phyloP scores from a whole-genome alignment of 2,888 invertebrate genomes.

The Smittia aterrima region DNA sequence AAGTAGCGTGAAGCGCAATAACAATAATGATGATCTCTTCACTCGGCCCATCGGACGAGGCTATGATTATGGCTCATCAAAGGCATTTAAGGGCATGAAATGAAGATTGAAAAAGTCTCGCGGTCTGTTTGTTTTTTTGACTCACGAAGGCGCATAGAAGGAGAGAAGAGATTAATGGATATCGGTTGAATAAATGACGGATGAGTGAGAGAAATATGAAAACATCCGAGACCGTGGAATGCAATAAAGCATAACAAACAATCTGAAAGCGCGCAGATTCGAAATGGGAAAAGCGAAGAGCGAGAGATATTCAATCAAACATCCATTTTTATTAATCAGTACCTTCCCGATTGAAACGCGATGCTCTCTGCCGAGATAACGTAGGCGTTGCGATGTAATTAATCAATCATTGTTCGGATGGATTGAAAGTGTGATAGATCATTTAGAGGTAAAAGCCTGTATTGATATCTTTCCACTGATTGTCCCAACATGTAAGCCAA shows the following conservation, averaged over 20 bases:
- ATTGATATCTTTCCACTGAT: not conserved
- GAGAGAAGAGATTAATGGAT: conserved; percentile 16
- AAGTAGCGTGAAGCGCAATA: conserved; percentile 21
- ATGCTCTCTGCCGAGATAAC: too few relatives aligned
- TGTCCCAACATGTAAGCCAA: too few relatives aligned
- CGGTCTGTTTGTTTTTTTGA: conserved; percentile 12
- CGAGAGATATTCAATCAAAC: not conserved
- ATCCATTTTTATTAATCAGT: conserved; percentile 11
- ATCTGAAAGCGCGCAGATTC: not conserved
- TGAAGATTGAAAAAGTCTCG: conserved; percentile 18
- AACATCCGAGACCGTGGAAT: not conserved
- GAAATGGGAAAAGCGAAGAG: not conserved
- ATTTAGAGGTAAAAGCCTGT: conserved; percentile 29
- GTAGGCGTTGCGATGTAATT: conserved; percentile 14
- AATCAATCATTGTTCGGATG: conserved; percentile 28
- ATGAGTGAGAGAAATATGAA: conserved; percentile 4
- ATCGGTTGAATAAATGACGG: conserved; percentile 18
- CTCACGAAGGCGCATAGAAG: not conserved
- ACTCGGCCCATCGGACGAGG: not conserved
- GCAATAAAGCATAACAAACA: conserved; percentile 4
- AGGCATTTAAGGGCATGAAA: conserved; percentile 11
- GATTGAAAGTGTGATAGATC: conserved; percentile 27
- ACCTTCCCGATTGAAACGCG: not conserved
- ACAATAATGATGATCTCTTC: not conserved
- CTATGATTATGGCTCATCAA: conserved; percentile 8